phyloP scores from a whole-genome alignment of 92 coral and sea anemone species.

The Parazoanthus darwini region DNA sequence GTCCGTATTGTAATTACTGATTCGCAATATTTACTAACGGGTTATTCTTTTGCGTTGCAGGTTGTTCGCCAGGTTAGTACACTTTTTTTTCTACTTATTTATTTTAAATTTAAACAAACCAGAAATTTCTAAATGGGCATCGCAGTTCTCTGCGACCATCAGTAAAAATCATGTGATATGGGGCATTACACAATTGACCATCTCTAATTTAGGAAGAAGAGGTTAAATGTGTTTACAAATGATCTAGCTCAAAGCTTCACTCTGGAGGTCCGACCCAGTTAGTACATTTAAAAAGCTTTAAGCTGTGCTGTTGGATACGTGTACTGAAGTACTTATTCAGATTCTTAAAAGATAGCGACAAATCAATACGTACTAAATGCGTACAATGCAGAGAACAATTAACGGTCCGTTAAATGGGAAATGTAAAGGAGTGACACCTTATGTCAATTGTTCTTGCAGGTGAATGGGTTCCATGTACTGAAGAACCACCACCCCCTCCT shows the following conservation, averaged over 20 bases:
- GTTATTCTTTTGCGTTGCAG: neutral
- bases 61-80: neutral
- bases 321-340: too few species aligned
- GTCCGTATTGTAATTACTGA: neutral
- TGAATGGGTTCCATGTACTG: constrained; percentile 20
- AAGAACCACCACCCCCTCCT: neutral
- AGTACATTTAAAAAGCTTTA: neutral
- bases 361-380: neutral
- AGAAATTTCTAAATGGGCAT: neutral
- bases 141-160: neutral
- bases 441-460: neutral
- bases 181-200: too few species aligned
- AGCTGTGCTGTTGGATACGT: too few species aligned
- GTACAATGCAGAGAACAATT: neutral
- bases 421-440: too few species aligned
- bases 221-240: too few species aligned
- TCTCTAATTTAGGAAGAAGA: too few species aligned
- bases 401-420: neutral
- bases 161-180: neutral
- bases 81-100: too few species aligned
- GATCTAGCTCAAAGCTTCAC: too few species aligned
- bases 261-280: neutral
- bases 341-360: too few species aligned
- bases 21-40: neutral
- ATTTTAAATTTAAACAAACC: too few species aligned